Conservation (phyloP, 2,888 invertebrate genomes). For the Lithophane leautieri region DNA sequence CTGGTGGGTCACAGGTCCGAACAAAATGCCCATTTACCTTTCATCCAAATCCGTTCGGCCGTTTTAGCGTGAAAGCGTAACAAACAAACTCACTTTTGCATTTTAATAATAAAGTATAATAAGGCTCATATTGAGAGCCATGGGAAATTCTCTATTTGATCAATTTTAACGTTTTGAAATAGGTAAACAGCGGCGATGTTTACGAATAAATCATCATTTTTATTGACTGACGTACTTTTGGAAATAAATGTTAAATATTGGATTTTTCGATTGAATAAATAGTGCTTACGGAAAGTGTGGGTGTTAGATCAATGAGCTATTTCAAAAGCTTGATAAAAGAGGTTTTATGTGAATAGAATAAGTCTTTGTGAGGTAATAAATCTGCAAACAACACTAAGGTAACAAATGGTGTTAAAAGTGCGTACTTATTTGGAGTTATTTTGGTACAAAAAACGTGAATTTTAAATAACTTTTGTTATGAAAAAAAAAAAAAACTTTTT, state of each 20-base stretch:
- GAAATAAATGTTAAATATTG: constrained; percentile 44
- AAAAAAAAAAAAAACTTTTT: too few species aligned
- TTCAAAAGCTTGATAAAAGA: constrained; percentile 1
- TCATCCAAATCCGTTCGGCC: too few species aligned
- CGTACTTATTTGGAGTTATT: constrained; percentile 24
- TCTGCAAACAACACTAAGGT: constrained; percentile 31
- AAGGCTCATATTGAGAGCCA: constrained; percentile 25
- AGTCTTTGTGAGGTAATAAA: constrained; percentile 3
- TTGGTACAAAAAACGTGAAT: too few species aligned
- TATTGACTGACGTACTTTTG: constrained; percentile 48
- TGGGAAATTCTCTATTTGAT: constrained; percentile 47
- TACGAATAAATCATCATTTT: constrained; percentile 24
- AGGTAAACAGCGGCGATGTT: constrained; percentile 33
- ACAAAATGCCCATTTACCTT: too few species aligned
- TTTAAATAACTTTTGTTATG: too few species aligned
- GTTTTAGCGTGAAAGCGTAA: too few species aligned
- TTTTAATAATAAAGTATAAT: neutral
- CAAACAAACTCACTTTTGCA: too few species aligned
- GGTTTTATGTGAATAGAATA: constrained; percentile 10
- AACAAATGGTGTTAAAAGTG: constrained; percentile 17
- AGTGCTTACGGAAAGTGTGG: constrained; percentile 28
- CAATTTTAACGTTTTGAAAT: constrained; percentile 23
- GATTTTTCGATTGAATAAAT: constrained; percentile 24
- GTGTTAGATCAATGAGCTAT: constrained; percentile 17
- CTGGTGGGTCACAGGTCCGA: too few species aligned